A percentile compares a stretch with the other conserved stretches of the same genome.
Evolutionary conservation across 2,888 invertebrate genomes (phyloP).

Genomic region (Cantharis rufa): DNA sequence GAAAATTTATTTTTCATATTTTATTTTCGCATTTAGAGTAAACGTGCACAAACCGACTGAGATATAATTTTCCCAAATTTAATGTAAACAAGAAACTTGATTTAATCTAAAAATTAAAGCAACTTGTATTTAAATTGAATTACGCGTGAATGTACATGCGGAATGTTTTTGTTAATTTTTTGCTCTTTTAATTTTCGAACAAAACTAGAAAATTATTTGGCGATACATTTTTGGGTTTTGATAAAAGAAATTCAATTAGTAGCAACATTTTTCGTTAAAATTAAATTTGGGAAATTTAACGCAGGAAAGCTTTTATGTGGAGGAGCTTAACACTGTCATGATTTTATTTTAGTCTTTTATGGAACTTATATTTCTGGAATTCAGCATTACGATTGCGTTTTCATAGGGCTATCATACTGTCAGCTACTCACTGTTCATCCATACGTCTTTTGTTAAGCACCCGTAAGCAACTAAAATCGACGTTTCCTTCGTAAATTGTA

Average conservation of each 20-base stretch:
- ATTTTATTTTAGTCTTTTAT: conserved; percentile 30
- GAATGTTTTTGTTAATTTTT: neutral
- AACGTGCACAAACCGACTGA: neutral
- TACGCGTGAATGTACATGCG: neutral
- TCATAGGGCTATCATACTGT: conserved; percentile 34
- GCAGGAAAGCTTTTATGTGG: conserved; percentile 4
- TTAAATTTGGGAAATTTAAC: neutral
- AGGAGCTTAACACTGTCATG: conserved; percentile 17
- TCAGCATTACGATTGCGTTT: conserved; percentile 29
- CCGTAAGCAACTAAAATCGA: conserved; percentile 1
- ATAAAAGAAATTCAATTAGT: neutral
- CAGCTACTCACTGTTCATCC: conserved; percentile 26
- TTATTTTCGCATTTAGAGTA: neutral
- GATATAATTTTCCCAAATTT: neutral
- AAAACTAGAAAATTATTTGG: neutral
- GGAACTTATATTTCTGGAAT: conserved; percentile 25
- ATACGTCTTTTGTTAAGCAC: conserved; percentile 24
- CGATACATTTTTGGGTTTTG: neutral
- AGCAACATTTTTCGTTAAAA: neutral
- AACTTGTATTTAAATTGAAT: neutral
- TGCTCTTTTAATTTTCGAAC: neutral
- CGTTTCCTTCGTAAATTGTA: neutral
- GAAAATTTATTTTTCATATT: neutral
- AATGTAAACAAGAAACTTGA: neutral
- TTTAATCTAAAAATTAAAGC: neutral